Evolutionary conservation across 2,888 invertebrate species (phyloP), one percentile per base, ranked within the genome.

Genomic region (Orthosia cruda): DNA sequence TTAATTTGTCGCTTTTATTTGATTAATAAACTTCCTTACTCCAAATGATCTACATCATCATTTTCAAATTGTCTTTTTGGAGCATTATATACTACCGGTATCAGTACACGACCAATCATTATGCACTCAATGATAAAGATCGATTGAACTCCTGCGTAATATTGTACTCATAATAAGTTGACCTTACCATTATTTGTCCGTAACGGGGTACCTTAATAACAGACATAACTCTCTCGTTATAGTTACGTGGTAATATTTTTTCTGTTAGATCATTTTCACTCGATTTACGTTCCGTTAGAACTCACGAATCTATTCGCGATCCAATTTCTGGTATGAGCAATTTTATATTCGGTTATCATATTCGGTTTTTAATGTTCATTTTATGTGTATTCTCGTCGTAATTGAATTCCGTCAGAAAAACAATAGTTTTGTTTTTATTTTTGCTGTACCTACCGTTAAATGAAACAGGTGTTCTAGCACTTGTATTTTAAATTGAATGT

Each of bases 211-310:
- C 70, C 50, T 59, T 80, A 86, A 87, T 86, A 82, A 75, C 68
- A 74, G 76, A 83, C 72, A 79, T 79, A 85, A 78, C 80, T 72
- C 54, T 77, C 76, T 83, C 67, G 86, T 86, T 89, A 87, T 84
- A 77, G 85, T 85, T 81, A 81, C 58, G 66, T 78, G 71, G 71
- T 81, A 82, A 79, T 79, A 71, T 64, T 86, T 86, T 89, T 83
- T 78, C 71, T 81, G 65, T 76, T 63, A 74, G 80, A 80, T 81
- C 71, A 87, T 87, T 87, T 86, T 84, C 80, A 82, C 81, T 87
- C 83, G 78, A 87, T 89, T 85, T 86, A 83, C 77, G 64, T 86
- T 72, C 87, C 86, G 87, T 87, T 89, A 87, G 65, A 72, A 71
- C 73, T 81, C 75, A 79, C 84, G 81, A 87, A 82, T 76, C 73